Evolutionary conservation across 2,888 invertebrate species (phyloP), one percentile per base, ranked within the genome.

Genomic region (Brachyptera putata): DNA sequence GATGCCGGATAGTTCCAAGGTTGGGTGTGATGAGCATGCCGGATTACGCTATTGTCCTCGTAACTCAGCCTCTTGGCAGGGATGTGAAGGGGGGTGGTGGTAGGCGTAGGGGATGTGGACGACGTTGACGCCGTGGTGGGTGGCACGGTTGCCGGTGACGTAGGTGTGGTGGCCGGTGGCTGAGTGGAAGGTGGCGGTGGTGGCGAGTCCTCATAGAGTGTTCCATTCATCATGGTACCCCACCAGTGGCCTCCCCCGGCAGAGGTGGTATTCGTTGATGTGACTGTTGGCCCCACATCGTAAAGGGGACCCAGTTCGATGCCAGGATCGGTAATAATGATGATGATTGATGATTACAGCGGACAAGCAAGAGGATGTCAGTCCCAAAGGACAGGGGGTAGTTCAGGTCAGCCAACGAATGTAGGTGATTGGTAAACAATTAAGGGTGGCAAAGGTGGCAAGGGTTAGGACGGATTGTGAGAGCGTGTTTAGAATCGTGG

Each of bases 161-260:
- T 78, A 48, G 77, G 77, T 69, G 74, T 73, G 22, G 82, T 79
- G 43, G 82, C 80, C 72, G 82, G 80, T 70, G 81, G 77, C 36
- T 46, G 62, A 36, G 58, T 57, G 39, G 49, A 56, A 24, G 58
- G 57, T 36, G 53, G 63, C 25, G 63, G 61, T 36, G 57, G 62
- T 34, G 61, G 41, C 16, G 62, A 43, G 55, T 87, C 87, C 76
- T 87, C 87, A 80, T 87, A 87, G 69, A 86, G 80, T 77, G 34
- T 34, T 18, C 85, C 83, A 85, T 87, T 88, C 87, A 87, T 87
- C 86, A 87, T 87, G 80, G 84, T 83, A 85, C 87, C 87, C 86
- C 87, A 87, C 80, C 53, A 53, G 36, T 53, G 34, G 18, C 53
- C 53, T 22, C 53, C 53, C 53, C 53, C 53, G 53, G 53, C 53